Evolutionary conservation across 2,797 vertebrate species (phyloP).

Genomic region (Rhabdophis nuchalis): DNA sequence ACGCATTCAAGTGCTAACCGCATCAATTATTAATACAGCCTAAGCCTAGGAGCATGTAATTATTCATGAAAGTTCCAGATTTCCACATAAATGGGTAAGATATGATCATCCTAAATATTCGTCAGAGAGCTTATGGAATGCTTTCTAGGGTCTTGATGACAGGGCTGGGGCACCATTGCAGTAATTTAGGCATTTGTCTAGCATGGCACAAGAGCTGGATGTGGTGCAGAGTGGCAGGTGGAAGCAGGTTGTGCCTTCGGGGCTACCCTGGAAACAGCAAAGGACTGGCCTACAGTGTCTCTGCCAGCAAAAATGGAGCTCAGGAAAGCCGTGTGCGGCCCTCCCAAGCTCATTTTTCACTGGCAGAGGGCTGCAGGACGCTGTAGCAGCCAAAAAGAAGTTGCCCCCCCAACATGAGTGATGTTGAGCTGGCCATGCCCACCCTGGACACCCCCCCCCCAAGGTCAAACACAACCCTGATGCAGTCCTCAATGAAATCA

Average conservation of each 20-base stretch:
- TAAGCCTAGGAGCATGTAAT: background rate
- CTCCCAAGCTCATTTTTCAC: too few relatives aligned
- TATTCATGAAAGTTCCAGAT: conserved; percentile 1
- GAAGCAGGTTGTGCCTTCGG: background rate
- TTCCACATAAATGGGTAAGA: background rate
- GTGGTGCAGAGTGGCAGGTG: background rate
- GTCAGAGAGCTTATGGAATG: background rate
- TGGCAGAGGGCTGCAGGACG: too few relatives aligned
- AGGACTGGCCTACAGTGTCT: too few relatives aligned
- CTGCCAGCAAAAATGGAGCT: too few relatives aligned
- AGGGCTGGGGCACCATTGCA: background rate
- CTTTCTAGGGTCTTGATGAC: background rate
- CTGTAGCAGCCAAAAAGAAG: too few relatives aligned
- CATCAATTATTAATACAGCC: background rate
- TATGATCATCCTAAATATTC: background rate
- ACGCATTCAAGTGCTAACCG: conserved; percentile 1
- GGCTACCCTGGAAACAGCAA: too few relatives aligned
- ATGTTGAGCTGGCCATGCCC: too few relatives aligned
- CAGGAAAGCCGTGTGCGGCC: too few relatives aligned
- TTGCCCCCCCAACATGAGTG: too few relatives aligned
- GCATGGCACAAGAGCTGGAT: background rate
- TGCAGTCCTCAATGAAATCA: too few relatives aligned
- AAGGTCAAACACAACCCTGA: too few relatives aligned
- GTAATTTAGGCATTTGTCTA: background rate
- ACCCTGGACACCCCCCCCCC: too few relatives aligned